These are phyloP conservation scores for Australoheros facetus DNA, from an alignment of 2,797 vertebrate genomes.

Conservation along the genomic window DNA sequence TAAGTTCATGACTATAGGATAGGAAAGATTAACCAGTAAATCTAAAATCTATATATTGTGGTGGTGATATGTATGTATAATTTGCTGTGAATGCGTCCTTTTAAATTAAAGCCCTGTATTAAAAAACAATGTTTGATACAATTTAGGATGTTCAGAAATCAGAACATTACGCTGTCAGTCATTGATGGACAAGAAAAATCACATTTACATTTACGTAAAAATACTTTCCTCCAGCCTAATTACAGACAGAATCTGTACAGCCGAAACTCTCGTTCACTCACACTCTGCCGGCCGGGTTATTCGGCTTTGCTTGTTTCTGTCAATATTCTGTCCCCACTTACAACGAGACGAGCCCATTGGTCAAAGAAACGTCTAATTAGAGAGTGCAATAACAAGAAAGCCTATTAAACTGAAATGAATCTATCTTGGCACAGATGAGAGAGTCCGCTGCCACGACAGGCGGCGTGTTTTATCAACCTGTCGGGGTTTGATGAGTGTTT, in stretches of 20 bases:
- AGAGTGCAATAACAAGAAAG: slow-evolving; percentile 9
- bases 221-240: slow-evolving; percentile 21
- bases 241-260: slow-evolving; percentile 14
- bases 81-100: slow-evolving; percentile 1
- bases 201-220: slow-evolving; percentile 26
- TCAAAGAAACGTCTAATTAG: slow-evolving; percentile 52
- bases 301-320: slow-evolving; percentile 24
- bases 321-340: slow-evolving; percentile 24
- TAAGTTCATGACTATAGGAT: not conserved
- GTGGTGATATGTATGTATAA: not conserved
- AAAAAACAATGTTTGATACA: not conserved
- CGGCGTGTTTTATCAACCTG: slow-evolving; percentile 5
- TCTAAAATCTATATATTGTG: not conserved
- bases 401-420: slow-evolving; percentile 39
- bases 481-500: not conserved
- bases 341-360: slow-evolving; percentile 33
- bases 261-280: slow-evolving; percentile 17
- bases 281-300: slow-evolving; percentile 6
- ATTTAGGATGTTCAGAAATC: not conserved
- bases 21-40: not conserved
- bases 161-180: not conserved
- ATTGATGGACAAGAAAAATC: not conserved
- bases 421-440: slow-evolving; percentile 17
- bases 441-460: slow-evolving; percentile 9
- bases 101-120: not conserved